Evolutionary conservation across 2,888 invertebrate species (phyloP), one percentile per base, ranked within the genome.

Genomic region (Agrypnus murinus): DNA sequence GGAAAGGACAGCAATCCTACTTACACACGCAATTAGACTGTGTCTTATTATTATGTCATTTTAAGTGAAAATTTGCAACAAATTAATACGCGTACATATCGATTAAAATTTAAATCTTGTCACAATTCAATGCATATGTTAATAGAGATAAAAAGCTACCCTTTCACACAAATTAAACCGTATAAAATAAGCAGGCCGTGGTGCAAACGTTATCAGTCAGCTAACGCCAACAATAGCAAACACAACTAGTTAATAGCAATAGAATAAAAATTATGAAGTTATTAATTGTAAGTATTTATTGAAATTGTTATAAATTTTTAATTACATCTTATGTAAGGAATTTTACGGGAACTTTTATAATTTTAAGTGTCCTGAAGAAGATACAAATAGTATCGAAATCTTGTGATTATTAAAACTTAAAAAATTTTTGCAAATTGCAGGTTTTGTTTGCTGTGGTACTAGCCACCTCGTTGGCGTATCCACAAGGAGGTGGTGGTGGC

Each of bases 101-200:
- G 19, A 68, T 43, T 59, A 40, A 63, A 19, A 48, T 25, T 53
- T 48, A 38, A 50, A n/a, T 19, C 17, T 14, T 12, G 38, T 43
- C 9, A 32, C 25, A 57, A 43, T 43, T 43, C 60, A 73, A 48
- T 48, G 38, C 40, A 25, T 25, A 32, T 46, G 60, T 67, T 67
- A 67, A 50, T 65, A 7, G 65, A 25, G n/a, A 14, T 43, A 59
- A 67, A 48, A 60, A 45, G 45, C 25, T 17, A 66, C 77, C 79
- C 80, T 77, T 80, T 79, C 80, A 80, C 80, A 76, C 68, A 72
- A 71, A 62, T 74, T 64, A 64, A 67, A 72, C n/a, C 76, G 65
- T 80, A 81, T 81, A 79, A 76, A 80, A 77, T 68, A 69, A 71
- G 57, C 40, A 55, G 50, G 25, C 25, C 60, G 68, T 64, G 14